Percentiles rank a stretch among this genome's conserved stretches.
phyloP scores from a whole-genome alignment of 2,113 vertebrate species.

The Mionectes macconnelli region DNA sequence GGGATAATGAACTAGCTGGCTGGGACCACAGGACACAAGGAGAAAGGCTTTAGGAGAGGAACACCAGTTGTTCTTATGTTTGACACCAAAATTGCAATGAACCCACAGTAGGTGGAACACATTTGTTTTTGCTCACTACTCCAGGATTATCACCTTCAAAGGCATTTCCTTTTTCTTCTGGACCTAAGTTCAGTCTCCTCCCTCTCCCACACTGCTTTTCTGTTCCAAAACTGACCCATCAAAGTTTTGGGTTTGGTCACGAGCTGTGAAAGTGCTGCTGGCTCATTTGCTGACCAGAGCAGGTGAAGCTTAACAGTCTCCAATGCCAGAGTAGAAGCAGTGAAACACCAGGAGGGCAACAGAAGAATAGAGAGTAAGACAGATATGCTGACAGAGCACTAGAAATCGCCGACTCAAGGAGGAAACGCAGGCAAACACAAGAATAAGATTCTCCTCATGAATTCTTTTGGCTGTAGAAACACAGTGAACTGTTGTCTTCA shows the following conservation, averaged over 20 bases:
- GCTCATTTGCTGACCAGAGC: background rate
- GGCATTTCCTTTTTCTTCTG: background rate
- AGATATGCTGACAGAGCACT: background rate
- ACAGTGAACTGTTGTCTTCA: background rate
- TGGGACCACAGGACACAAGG: background rate
- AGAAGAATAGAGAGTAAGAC: background rate
- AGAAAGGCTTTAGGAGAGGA: background rate
- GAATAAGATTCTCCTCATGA: background rate
- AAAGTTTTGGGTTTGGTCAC: background rate
- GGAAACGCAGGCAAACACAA: background rate
- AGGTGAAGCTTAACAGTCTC: background rate
- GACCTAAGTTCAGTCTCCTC: background rate
- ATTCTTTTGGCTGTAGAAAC: background rate
- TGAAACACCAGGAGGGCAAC: background rate
- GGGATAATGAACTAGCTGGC: background rate
- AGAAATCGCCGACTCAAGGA: background rate
- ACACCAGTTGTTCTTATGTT: background rate
- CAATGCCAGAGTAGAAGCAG: background rate
- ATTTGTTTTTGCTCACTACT: background rate
- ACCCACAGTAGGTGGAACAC: background rate
- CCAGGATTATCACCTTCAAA: background rate
- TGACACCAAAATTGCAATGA: background rate
- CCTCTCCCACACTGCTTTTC: background rate
- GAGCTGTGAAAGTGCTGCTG: background rate
- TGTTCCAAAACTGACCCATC: background rate